Evolutionary conservation across 2,888 invertebrate species (phyloP).

Genomic region (Andrena bucephala): DNA sequence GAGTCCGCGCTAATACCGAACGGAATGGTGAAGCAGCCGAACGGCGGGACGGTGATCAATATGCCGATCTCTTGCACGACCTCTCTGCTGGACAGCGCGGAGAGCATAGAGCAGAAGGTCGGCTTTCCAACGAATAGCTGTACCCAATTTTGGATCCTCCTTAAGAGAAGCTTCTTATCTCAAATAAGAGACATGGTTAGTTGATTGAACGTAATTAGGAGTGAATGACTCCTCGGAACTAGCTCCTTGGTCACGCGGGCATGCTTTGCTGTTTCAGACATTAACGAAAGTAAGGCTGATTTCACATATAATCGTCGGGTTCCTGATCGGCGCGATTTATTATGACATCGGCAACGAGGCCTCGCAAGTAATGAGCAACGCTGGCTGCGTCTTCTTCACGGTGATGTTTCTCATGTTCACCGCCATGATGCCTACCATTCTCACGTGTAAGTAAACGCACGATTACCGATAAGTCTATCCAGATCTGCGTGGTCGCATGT

Average conservation of each 20-base stretch:
- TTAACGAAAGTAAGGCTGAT: slow-evolving; percentile 95
- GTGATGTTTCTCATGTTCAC: slow-evolving; percentile 98
- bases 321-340: slow-evolving; percentile 96
- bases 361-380: slow-evolving; percentile 97
- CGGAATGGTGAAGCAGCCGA: slow-evolving; percentile 81
- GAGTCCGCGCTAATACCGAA: slow-evolving; percentile 83
- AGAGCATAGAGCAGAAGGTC: slow-evolving; percentile 90
- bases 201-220: neutral
- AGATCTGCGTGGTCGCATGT: too few species aligned
- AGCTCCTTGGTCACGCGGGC: neutral
- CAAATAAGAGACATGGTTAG: slow-evolving; percentile 89
- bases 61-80: slow-evolving; percentile 89
- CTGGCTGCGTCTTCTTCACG: slow-evolving; percentile 98
- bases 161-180: slow-evolving; percentile 93
- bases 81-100: slow-evolving; percentile 90
- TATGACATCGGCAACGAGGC: slow-evolving; percentile 97
- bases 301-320: slow-evolving; percentile 94
- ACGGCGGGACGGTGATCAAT: slow-evolving; percentile 78
- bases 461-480: neutral
- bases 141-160: slow-evolving; percentile 94
- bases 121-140: slow-evolving; percentile 93
- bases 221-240: too few species aligned
- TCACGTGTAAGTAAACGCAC: slow-evolving; percentile 93
- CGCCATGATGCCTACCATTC: slow-evolving; percentile 99
- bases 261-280: slow-evolving; percentile 87